Base-by-base conservation (phyloP, 2,113 vertebrate genomes). In the Recurvirostra avosetta region DNA sequence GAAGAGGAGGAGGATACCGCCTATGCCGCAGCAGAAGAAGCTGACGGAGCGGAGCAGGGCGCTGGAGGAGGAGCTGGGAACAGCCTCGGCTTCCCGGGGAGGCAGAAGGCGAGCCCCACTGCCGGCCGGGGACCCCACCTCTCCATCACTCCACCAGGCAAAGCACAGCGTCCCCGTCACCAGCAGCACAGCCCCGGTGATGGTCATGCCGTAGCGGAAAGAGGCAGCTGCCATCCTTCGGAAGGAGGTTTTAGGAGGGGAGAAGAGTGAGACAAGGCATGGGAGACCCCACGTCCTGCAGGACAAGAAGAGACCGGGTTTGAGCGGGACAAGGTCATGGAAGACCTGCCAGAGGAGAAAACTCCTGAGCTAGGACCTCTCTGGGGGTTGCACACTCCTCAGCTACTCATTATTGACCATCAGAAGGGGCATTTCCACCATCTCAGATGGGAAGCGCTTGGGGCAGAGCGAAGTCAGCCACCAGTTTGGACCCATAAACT, bases 151-250 rank as follows among this genome's bases (percentile, higher is more conserved):
- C 98, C 98, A 98, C 98, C 98, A 98, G 40, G 98, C 96, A 2
- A 98, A 98, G 93, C 98, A 98, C 58, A 98, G 95, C 0, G 95
- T 98, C 19, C 98, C 98, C 0, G 96, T 97, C 90, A 98, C 98
- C 89, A 98, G 96, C 58, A 98, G 85, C 94, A 98, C 92, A 0
- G 79, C 92, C 78, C 98, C 97, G 1, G 96, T 75, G 87, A 97
- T 96, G 29, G 76, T 97, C 86, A 98, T 4, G 50, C 97, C 96
- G 3, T 96, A 97, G 71, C 97, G 96, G 55, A 98, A 88, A 20
- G 88, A 87, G 62, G 97, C 94, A 5, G 97, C 97, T 17, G 55
- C 74, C 34, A 50, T 92, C 91, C 88, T 85, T 40, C 41, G 1
- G 30, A 5, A 66, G 47, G 58, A 68, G 30, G 10, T 61, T 45